Percentiles rank a stretch among this genome's conserved stretches.
phyloP scores from a whole-genome alignment of 2,888 invertebrate genomes.

The Eupithecia pulchellata region DNA sequence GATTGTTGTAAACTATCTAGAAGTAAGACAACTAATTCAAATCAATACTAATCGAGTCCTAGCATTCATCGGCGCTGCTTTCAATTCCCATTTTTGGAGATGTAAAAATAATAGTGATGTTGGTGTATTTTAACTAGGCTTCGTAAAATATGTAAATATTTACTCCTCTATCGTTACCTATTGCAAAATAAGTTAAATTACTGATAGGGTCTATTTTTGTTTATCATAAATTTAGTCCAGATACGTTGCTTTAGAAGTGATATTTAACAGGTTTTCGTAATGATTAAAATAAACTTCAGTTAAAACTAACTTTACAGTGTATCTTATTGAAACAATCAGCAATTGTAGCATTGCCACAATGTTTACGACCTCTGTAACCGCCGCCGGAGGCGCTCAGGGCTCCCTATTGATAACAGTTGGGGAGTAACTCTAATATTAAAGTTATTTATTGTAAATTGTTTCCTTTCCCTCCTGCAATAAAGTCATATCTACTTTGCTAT shows the following conservation, averaged over 20 bases:
- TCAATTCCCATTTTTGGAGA: not conserved
- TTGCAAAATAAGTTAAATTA: not conserved
- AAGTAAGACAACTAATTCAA: not conserved
- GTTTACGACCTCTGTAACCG: conserved; percentile 66
- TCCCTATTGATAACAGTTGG: conserved; percentile 80
- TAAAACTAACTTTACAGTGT: not conserved
- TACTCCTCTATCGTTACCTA: not conserved
- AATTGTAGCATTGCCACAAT: conserved; percentile 48
- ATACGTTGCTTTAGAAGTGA: not conserved
- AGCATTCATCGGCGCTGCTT: no score
- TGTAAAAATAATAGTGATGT: not conserved
- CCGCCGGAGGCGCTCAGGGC: conserved; percentile 75
- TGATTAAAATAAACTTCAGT: not conserved
- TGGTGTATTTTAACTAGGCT: not conserved
- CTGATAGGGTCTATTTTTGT: not conserved
- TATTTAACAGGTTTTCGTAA: not conserved
- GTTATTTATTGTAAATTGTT: conserved; percentile 84
- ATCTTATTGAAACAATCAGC: conserved; percentile 15
- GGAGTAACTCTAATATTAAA: conserved; percentile 82
- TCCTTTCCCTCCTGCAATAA: conserved; percentile 68
- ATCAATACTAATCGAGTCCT: not conserved
- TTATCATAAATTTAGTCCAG: no score
- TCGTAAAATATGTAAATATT: not conserved
- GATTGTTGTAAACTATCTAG: not conserved
- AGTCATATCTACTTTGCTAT: conserved; percentile 56